Percentiles rank a stretch among this genome's conserved stretches.
Evolutionary conservation across 2,797 vertebrate species (phyloP).

Genomic region (Myotis daubentonii): DNA sequence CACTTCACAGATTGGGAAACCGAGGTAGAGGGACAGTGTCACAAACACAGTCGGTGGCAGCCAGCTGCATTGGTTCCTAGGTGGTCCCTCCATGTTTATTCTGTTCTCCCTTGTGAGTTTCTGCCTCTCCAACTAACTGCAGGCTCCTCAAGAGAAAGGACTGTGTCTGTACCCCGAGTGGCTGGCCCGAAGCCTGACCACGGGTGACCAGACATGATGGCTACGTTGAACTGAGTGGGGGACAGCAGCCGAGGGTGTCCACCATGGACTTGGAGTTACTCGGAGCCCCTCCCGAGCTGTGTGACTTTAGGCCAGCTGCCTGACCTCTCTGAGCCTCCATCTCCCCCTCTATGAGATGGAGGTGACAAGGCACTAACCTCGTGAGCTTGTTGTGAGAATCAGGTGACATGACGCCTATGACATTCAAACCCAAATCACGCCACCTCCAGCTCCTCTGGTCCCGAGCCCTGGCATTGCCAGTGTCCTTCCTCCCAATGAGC

Average conservation of each 20-base stretch:
- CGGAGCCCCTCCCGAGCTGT: background rate
- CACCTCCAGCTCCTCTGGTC: background rate
- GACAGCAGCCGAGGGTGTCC: background rate
- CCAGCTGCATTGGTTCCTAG: background rate
- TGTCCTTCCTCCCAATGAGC: background rate
- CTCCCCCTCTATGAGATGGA: background rate
- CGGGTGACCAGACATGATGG: background rate
- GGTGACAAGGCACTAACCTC: background rate
- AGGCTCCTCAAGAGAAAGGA: background rate
- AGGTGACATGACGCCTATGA: background rate
- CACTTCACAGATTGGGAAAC: background rate
- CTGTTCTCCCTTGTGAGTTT: background rate
- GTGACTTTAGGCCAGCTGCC: background rate
- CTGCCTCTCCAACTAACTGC: background rate
- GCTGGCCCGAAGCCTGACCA: background rate
- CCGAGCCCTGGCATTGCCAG: background rate
- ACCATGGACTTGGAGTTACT: background rate
- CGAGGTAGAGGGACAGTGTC: background rate
- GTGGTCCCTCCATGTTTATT: background rate
- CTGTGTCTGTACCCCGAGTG: background rate
- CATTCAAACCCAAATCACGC: background rate
- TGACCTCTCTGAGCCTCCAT: background rate
- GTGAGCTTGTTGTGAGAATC: background rate
- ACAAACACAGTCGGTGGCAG: background rate
- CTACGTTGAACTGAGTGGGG: background rate